Percentiles rank a stretch among this genome's conserved stretches.
These are phyloP conservation scores for Sarcophaga carnaria DNA, from an alignment of 2,888 invertebrate species.

Conservation along the genomic window DNA sequence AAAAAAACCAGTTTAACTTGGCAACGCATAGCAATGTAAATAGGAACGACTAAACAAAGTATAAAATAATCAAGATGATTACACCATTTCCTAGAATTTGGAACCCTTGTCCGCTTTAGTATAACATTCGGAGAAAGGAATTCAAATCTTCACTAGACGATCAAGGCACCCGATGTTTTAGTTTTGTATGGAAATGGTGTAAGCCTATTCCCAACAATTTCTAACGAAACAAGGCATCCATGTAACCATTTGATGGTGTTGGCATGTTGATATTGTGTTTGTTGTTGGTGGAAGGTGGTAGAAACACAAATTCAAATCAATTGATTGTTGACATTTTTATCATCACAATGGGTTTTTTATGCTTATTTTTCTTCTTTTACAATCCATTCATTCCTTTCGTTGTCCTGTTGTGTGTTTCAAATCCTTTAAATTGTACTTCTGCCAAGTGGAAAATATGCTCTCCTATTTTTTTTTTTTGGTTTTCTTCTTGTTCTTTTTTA, in stretches of 20 bases:
- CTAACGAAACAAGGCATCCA: neutral
- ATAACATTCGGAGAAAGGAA: too few relatives aligned
- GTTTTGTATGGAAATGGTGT: too few relatives aligned
- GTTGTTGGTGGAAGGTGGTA: neutral
- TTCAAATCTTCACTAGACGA: too few relatives aligned
- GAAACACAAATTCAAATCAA: conserved; percentile 60
- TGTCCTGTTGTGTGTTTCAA: conserved; percentile 6
- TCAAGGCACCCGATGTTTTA: too few relatives aligned
- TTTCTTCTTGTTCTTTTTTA: conserved; percentile 3
- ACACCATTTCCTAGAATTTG: too few relatives aligned
- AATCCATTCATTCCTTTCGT: conserved; percentile 4
- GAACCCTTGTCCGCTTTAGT: too few relatives aligned
- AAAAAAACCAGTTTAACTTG: too few relatives aligned
- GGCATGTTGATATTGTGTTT: conserved; percentile 5
- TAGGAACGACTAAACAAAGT: too few relatives aligned
- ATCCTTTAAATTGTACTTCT: conserved; percentile 10
- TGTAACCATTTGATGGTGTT: neutral
- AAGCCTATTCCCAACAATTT: too few relatives aligned
- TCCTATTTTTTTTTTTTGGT: neutral
- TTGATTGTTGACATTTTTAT: conserved; percentile 66
- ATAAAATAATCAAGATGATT: too few relatives aligned
- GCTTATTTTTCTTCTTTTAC: conserved; percentile 10
- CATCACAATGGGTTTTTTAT: conserved; percentile 55
- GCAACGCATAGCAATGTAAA: too few relatives aligned
- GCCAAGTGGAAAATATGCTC: conserved; percentile 17